A percentile compares a stretch with the other conserved stretches of the same genome.
Conservation (phyloP, 2,113 vertebrate species). For the Bos taurus region ARS-UCD2.0 NC_037357.1:131804001-131804500, state of each 20-base stretch:
- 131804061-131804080: not conserved
- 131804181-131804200: not conserved
- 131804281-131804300: not conserved
- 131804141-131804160: not conserved
- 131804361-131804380: not conserved
- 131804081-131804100: not conserved
- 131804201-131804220: not conserved
- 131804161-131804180: not conserved
- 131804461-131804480: not conserved
- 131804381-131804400: not conserved
- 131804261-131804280: not conserved
- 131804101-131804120: not conserved
- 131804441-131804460: not conserved
- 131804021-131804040: not conserved
- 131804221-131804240: not conserved
- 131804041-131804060: not conserved
- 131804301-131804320: not conserved
- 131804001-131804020: constrained; percentile 1
- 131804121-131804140: not conserved
- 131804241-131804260: not conserved
- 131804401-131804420: not conserved
- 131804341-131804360: not conserved
- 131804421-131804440: not conserved
- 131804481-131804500: not conserved
- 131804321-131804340: not conserved